Percentiles rank a stretch among this genome's conserved stretches.
Evolutionary conservation across 1,140 invertebrate genomes (phyloP).

Genomic region (Bombus affinis): DNA sequence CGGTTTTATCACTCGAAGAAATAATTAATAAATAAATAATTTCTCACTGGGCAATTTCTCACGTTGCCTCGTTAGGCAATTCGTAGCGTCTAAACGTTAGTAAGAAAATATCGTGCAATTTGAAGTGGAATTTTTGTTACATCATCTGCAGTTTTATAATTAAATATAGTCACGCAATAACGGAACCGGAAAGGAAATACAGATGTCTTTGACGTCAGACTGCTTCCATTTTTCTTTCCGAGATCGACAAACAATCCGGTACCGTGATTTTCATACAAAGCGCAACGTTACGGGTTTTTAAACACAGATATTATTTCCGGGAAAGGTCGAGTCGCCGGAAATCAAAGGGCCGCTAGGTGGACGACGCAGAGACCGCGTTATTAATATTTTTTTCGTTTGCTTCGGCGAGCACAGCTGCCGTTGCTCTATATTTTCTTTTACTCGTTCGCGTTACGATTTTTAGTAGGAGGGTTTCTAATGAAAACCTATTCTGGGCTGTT

Average conservation of each 20-base stretch:
- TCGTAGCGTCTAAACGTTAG: not conserved
- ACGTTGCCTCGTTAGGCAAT: not conserved
- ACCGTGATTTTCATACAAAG: constrained; percentile 37
- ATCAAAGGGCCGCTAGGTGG: constrained; percentile 63
- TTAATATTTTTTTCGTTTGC: constrained; percentile 61
- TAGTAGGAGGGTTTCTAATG: constrained; percentile 30
- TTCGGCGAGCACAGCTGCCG: constrained; percentile 64
- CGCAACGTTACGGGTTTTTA: constrained; percentile 45
- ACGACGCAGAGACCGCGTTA: constrained; percentile 47
- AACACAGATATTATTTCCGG: constrained; percentile 57
- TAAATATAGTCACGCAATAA: no score
- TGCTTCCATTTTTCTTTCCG: constrained; percentile 3
- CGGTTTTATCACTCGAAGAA: no score
- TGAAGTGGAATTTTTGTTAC: not conserved
- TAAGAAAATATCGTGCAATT: not conserved
- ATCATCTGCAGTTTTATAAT: not conserved
- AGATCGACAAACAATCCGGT: constrained; percentile 53
- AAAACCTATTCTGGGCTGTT: constrained; percentile 34
- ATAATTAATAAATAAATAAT: no score
- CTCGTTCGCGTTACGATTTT: constrained; percentile 27
- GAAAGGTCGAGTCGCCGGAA: constrained; percentile 63
- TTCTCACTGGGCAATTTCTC: no score
- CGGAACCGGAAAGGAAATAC: constrained; percentile 53
- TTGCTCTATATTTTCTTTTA: constrained; percentile 43
- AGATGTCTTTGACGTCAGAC: constrained; percentile 48